These are phyloP conservation scores for Danio aesculapii DNA, from an alignment of 2,797 vertebrate species.

Conservation along the genomic window DNA sequence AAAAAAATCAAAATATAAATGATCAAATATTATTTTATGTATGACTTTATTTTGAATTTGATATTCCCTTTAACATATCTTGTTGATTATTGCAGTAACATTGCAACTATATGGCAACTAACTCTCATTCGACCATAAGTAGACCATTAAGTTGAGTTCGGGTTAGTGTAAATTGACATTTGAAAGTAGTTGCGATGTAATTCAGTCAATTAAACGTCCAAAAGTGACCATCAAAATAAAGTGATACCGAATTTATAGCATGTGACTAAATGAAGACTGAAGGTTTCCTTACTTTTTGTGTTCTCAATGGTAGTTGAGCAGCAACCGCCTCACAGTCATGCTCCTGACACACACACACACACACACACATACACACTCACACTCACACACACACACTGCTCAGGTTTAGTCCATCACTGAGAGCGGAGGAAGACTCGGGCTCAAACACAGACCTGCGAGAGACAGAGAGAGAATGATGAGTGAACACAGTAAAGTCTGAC, in stretches of 20 bases:
- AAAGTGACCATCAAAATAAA: no score
- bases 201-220: no score
- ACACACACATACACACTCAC: constrained; percentile 39
- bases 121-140: no score
- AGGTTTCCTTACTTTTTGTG: constrained; percentile 74
- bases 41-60: no score
- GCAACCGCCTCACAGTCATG: constrained; percentile 72
- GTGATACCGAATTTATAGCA: neutral
- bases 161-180: no score
- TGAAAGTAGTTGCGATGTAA: no score
- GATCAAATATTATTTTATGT: no score
- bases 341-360: constrained; percentile 52
- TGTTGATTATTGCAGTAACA: no score
- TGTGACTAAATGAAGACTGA: neutral
- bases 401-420: constrained; percentile 57
- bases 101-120: no score
- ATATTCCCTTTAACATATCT: no score
- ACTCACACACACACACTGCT: constrained; percentile 17
- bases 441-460: constrained; percentile 33
- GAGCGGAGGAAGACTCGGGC: constrained; percentile 31
- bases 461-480: constrained; percentile 24
- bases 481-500: constrained; percentile 19
- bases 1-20: neutral
- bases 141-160: no score
- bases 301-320: constrained; percentile 72